These are phyloP conservation scores for Phengaris alcon DNA, from an alignment of 2,888 invertebrate genomes.

Conservation along the genomic window DNA sequence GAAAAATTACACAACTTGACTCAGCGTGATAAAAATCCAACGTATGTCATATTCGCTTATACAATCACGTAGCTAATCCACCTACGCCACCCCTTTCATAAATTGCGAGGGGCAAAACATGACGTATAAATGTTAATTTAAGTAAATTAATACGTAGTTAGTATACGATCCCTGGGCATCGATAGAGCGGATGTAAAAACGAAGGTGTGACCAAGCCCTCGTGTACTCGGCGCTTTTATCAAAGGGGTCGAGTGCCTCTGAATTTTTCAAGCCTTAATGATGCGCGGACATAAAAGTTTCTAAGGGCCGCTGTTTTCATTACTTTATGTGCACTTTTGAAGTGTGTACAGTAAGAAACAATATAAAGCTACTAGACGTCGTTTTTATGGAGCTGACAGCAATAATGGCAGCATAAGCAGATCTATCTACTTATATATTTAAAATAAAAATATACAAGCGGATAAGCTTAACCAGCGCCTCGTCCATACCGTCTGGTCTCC, in stretches of 20 bases:
- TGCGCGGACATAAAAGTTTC: background rate
- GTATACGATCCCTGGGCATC: slow-evolving; percentile 5
- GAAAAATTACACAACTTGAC: no score
- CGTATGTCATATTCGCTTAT: no score
- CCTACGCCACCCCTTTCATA: background rate
- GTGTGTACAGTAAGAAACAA: no score
- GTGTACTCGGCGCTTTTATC: background rate
- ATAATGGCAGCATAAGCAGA: no score
- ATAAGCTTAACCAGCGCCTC: no score
- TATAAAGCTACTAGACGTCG: no score
- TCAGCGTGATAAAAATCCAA: no score
- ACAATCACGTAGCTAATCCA: background rate
- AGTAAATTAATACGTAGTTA: background rate
- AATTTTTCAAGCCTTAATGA: slow-evolving; percentile 25
- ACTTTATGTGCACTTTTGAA: slow-evolving; percentile 1
- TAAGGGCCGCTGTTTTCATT: slow-evolving; percentile 6
- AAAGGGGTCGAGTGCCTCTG: slow-evolving; percentile 24
- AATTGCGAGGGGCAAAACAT: background rate
- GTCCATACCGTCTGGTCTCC: no score
- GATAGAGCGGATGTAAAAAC: slow-evolving; percentile 17
- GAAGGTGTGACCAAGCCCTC: slow-evolving; percentile 10
- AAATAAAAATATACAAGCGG: no score
- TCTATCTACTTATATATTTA: no score
- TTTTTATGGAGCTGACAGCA: no score
- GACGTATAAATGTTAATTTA: slow-evolving; percentile 13